These are phyloP conservation scores for Pygocentrus nattereri DNA, from an alignment of 2,797 vertebrate genomes.

Conservation along the genomic window DNA sequence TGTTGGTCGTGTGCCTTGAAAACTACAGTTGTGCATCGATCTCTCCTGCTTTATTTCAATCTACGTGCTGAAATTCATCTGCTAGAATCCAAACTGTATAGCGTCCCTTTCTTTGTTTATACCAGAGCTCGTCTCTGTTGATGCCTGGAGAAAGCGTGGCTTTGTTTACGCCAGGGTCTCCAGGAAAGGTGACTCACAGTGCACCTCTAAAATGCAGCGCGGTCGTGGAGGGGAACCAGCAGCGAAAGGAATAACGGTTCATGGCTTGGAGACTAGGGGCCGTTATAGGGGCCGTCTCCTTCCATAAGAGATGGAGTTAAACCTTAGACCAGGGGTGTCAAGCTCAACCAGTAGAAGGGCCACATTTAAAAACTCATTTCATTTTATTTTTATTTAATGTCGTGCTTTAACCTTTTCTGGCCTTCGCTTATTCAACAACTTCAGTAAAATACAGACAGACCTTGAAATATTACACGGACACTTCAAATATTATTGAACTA, in stretches of 20 bases:
- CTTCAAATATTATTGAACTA: no score
- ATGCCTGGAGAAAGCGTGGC: slow-evolving; percentile 23
- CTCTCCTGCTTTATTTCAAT: slow-evolving; percentile 18
- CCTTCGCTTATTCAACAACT: no score
- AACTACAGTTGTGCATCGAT: no score
- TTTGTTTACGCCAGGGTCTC: slow-evolving; percentile 45
- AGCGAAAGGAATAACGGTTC: background rate
- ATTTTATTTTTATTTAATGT: no score
- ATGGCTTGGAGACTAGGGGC: background rate
- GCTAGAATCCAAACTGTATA: slow-evolving; percentile 7
- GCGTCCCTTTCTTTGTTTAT: slow-evolving; percentile 9
- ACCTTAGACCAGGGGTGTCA: no score
- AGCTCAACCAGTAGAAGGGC: no score
- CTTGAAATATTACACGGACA: no score
- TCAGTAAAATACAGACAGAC: no score
- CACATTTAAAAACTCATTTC: no score
- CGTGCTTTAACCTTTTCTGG: no score
- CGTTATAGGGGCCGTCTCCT: background rate
- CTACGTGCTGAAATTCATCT: slow-evolving; percentile 8
- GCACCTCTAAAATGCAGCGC: slow-evolving; percentile 10
- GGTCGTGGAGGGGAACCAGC: background rate
- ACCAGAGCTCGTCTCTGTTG: slow-evolving; percentile 33
- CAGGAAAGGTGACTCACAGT: slow-evolving; percentile 45
- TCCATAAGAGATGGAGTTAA: background rate
- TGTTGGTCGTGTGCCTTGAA: no score